Evolutionary conservation across 2,113 vertebrate species (phyloP).

Genomic region (Ciconia boyciana): DNA sequence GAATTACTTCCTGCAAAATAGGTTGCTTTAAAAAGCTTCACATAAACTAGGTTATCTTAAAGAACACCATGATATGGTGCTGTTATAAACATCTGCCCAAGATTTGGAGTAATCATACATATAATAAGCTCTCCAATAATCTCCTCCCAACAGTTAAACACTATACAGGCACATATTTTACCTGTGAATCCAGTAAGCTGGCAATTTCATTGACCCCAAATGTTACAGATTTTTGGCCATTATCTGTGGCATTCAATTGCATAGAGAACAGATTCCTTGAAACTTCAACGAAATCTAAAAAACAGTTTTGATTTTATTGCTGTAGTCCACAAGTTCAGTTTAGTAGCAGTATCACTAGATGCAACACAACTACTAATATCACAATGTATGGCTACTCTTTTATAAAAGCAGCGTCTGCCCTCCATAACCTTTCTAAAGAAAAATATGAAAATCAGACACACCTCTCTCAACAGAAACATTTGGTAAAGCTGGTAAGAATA

Average conservation of each 20-base stretch:
- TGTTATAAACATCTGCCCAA: background rate
- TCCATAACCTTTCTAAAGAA: background rate
- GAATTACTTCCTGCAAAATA: background rate
- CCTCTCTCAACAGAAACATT: background rate
- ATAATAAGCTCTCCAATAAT: background rate
- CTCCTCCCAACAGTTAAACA: background rate
- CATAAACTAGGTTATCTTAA: background rate
- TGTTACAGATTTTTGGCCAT: background rate
- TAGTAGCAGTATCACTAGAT: background rate
- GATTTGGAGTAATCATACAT: background rate
- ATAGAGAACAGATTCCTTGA: slow-evolving; percentile 77
- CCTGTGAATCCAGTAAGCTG: slow-evolving; percentile 71
- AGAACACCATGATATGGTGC: background rate
- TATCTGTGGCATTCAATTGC: slow-evolving; percentile 65
- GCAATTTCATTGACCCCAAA: slow-evolving; percentile 62
- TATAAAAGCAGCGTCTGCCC: background rate
- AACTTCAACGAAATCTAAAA: slow-evolving; percentile 81
- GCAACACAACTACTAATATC: background rate
- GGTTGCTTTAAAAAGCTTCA: background rate
- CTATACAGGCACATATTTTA: background rate
- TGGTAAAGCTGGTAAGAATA: background rate
- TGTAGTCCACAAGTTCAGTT: background rate
- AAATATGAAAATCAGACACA: background rate
- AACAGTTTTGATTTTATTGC: background rate
- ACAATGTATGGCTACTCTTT: background rate